Percentiles rank a stretch among this genome's conserved stretches.
These are phyloP conservation scores for Lepidothrix coronata DNA, from an alignment of 2,113 vertebrate genomes.

Conservation along the genomic window DNA sequence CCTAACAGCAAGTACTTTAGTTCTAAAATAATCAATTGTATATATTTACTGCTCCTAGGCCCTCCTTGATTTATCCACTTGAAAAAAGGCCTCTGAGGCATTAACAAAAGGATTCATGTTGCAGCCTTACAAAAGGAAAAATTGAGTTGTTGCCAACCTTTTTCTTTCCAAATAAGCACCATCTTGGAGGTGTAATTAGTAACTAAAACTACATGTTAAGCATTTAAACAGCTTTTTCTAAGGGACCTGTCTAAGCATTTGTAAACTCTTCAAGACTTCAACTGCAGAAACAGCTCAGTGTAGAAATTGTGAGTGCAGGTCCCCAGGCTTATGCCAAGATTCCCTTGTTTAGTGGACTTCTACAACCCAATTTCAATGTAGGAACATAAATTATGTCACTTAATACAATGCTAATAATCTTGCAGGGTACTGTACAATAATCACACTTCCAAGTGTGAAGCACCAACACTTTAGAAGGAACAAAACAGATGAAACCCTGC, in stretches of 20 bases:
- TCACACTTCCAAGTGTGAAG: slow-evolving; percentile 18
- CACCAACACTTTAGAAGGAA: neutral
- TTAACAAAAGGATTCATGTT: slow-evolving; percentile 23
- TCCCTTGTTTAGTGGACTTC: neutral
- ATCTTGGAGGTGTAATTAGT: slow-evolving; percentile 46
- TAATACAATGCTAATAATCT: slow-evolving; percentile 16
- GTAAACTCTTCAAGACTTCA: slow-evolving; percentile 7
- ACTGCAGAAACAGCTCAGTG: neutral
- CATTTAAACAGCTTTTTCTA: slow-evolving; percentile 46
- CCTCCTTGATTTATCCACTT: neutral
- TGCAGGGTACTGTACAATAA: neutral
- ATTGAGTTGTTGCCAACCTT: neutral
- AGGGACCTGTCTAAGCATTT: neutral
- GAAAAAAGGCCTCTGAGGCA: slow-evolving; percentile 22
- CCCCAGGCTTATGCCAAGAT: neutral
- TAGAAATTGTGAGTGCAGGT: neutral
- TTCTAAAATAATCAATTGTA: slow-evolving; percentile 2
- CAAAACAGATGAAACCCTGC: slow-evolving; percentile 11
- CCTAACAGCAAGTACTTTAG: neutral
- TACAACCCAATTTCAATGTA: neutral
- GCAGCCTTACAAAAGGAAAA: slow-evolving; percentile 39
- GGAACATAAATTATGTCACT: slow-evolving; percentile 7
- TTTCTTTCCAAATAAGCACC: slow-evolving; percentile 5
- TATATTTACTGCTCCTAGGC: neutral
- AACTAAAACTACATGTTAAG: neutral